phyloP scores from a whole-genome alignment of 2,113 vertebrate genomes.

The Neoarius graeffei region DNA sequence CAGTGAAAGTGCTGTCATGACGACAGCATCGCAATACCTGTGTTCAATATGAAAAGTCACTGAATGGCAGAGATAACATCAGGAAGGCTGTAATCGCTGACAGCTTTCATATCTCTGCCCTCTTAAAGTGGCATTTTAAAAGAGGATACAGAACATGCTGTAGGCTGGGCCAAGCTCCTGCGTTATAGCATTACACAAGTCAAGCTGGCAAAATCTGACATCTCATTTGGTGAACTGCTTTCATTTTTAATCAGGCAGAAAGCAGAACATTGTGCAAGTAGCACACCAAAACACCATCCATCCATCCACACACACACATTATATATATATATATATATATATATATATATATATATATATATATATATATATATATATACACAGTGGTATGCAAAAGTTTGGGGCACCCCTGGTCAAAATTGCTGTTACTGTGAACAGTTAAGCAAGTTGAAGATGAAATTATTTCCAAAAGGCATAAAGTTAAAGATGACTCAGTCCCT shows the following conservation, averaged over 20 bases:
- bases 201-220: neutral
- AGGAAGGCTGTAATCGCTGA: slow-evolving; percentile 9
- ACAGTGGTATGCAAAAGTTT: too few species aligned
- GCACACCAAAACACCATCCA: neutral
- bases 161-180: neutral
- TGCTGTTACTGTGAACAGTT: too few species aligned
- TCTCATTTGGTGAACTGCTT: neutral
- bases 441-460: too few species aligned
- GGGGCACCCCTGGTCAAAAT: too few species aligned
- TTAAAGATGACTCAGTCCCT: too few species aligned
- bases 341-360: too few species aligned
- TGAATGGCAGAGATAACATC: slow-evolving; percentile 19
- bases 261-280: neutral
- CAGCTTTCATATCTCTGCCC: slow-evolving; percentile 28
- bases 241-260: neutral
- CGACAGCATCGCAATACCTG: slow-evolving; percentile 12
- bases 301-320: too few species aligned
- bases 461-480: too few species aligned
- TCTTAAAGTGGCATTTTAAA: slow-evolving; percentile 31
- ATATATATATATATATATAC: too few species aligned
- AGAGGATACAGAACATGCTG: slow-evolving; percentile 9
- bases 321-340: too few species aligned
- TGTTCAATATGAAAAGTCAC: slow-evolving; percentile 36
- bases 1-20: neutral
- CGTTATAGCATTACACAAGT: neutral